Evolutionary conservation across 2,888 invertebrate genomes (phyloP), one percentile per base, ranked within the genome.

Genomic region (Agriopis leucophaearia): DNA sequence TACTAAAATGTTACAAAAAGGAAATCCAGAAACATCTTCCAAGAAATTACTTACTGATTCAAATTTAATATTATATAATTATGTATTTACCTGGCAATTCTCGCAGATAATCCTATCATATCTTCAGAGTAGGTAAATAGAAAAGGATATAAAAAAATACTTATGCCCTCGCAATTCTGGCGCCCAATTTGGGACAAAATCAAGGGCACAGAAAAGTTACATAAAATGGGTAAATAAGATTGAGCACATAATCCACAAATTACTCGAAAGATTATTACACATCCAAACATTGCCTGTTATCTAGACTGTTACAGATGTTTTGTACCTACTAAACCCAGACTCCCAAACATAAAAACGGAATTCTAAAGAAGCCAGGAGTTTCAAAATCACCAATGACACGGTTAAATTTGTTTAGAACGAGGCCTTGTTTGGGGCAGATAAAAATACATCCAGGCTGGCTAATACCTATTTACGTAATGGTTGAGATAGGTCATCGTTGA

Each of bases 401-500:
- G 42, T 40, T 58, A 58, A 12, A 51, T 54, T 62, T 67, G 55
- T 67, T n/a, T 64, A 36, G 8, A 58, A 42, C 55, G 42, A 58
- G 69, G 69, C 73, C 70, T 74, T 66, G 65, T 60, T 66, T 52
- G 59, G 62, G 57, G 40, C 52, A 42, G 71, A 69, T 74, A 74
- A 71, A 75, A 72, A 74, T 71, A 75, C 61, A 70, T 69, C 62
- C 69, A 72, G 57, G 68, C 71, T 59, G 42, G 62, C 60, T 67
- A 67, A 61, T 74, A 60, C 70, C 66, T 74, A 72, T 75, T 75
- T 74, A 67, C 71, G 72, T 74, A 72, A 74, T 65, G 72, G 72
- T 75, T 75, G 75, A 72, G 75, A 75, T 75, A 75, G 75, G 75
- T 75, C 75, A 75, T 71, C 69, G 72, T 69, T 72, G 72, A 70